Conservation (phyloP, 1,140 invertebrate genomes). For the Pseudomyrmex sp. region DNA sequence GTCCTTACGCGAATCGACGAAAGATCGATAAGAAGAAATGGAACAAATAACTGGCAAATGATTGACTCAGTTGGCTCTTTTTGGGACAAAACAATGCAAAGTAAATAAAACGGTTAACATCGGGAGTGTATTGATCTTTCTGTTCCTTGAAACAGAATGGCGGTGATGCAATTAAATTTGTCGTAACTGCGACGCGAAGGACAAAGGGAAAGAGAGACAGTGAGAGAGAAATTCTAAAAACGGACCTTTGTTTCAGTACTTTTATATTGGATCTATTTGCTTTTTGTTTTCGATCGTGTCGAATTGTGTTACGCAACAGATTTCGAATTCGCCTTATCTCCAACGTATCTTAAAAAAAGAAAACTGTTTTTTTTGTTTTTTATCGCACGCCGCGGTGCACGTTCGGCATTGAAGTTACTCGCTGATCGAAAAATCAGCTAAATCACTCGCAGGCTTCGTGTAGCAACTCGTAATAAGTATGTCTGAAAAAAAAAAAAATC, state of each 20-base stretch:
- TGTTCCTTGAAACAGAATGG: background rate
- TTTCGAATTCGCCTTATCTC: background rate
- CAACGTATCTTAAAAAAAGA: background rate
- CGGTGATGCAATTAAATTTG: constrained; percentile 1
- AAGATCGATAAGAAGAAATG: too few relatives aligned
- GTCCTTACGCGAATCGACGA: too few relatives aligned
- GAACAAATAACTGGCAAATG: too few relatives aligned
- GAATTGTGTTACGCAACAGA: background rate
- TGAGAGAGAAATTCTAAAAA: background rate
- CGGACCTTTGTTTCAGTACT: background rate
- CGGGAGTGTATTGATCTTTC: constrained; percentile 15
- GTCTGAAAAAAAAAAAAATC: background rate
- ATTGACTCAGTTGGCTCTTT: too few relatives aligned
- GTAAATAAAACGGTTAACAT: background rate
- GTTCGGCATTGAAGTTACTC: constrained; percentile 30
- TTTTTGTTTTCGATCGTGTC: constrained; percentile 11
- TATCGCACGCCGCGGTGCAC: background rate
- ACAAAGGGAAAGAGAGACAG: background rate
- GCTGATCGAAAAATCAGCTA: background rate
- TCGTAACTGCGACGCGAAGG: constrained; percentile 3
- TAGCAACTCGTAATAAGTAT: background rate
- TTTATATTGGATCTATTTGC: background rate
- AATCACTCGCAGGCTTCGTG: background rate
- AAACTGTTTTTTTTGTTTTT: background rate
- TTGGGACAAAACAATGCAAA: background rate